These are phyloP conservation scores for Orchesella flavescens DNA, from an alignment of 2,888 invertebrate species.

Conservation along the genomic window DNA sequence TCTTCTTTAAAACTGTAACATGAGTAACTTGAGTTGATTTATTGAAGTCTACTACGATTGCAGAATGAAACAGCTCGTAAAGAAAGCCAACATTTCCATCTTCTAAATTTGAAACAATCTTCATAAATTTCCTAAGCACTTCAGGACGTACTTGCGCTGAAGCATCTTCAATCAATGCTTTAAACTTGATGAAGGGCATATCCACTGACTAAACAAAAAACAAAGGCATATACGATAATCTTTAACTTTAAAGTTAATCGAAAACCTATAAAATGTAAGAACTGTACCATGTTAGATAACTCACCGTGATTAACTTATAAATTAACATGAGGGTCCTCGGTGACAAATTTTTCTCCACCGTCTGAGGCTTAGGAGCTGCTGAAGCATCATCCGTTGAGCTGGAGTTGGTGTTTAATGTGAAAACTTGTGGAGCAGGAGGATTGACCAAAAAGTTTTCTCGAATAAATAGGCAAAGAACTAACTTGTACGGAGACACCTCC, in stretches of 20 bases:
- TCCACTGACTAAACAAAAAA: constrained; percentile 59
- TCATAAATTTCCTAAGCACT: constrained; percentile 64
- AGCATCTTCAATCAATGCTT: constrained; percentile 57
- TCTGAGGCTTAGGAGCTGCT: neutral
- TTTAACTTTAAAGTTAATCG: neutral
- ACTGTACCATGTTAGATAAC: neutral
- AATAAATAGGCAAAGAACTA: constrained; percentile 65
- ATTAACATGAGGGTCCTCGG: constrained; percentile 52
- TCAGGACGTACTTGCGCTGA: constrained; percentile 63
- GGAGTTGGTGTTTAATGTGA: constrained; percentile 30
- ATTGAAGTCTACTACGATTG: constrained; percentile 55
- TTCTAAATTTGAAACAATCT: constrained; percentile 66
- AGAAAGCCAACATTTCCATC: constrained; percentile 69
- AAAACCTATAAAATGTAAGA: too few species aligned
- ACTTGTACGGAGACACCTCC: constrained; percentile 69
- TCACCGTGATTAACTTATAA: constrained; percentile 54
- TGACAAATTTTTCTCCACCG: constrained; percentile 35
- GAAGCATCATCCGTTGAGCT: constrained; percentile 4
- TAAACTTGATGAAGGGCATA: constrained; percentile 61
- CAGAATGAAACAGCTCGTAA: constrained; percentile 68
- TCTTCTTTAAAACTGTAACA: constrained; percentile 60
- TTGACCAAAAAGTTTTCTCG: constrained; percentile 61
- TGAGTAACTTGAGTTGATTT: constrained; percentile 59
- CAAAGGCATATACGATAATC: neutral
- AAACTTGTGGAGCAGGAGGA: constrained; percentile 25